phyloP scores from a whole-genome alignment of 2,113 vertebrate species.

The Nyctibius bracteatus region DNA sequence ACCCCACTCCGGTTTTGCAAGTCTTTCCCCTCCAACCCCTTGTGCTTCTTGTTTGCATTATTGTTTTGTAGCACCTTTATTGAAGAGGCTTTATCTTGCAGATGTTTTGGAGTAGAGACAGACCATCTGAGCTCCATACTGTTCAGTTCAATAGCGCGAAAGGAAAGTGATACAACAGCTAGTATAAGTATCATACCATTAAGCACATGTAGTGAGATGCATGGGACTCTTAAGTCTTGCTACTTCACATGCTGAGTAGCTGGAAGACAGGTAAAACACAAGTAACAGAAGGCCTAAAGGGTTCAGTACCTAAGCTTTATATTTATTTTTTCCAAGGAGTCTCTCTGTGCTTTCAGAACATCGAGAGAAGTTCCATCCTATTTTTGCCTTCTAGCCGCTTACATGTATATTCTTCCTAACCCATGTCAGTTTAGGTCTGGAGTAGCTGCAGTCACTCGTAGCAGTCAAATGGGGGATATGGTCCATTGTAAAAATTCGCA shows the following conservation, averaged over 20 bases:
- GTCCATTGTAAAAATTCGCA: neutral
- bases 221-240: neutral
- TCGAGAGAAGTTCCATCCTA: neutral
- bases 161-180: neutral
- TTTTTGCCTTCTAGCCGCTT: neutral
- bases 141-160: neutral
- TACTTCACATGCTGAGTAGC: neutral
- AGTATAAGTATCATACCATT: neutral
- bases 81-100: neutral
- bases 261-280: neutral
- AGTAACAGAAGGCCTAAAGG: neutral
- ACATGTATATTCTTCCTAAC: neutral
- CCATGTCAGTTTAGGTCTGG: neutral
- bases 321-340: neutral
- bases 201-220: neutral
- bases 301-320: neutral
- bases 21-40: neutral
- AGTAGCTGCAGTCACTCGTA: neutral
- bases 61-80: neutral
- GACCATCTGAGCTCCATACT: neutral
- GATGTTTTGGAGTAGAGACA: neutral
- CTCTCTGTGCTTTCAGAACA: neutral
- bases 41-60: neutral
- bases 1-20: neutral
- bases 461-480: neutral